phyloP scores from a whole-genome alignment of 2,113 vertebrate species.

The Myrmecophaga tridactyla region DNA sequence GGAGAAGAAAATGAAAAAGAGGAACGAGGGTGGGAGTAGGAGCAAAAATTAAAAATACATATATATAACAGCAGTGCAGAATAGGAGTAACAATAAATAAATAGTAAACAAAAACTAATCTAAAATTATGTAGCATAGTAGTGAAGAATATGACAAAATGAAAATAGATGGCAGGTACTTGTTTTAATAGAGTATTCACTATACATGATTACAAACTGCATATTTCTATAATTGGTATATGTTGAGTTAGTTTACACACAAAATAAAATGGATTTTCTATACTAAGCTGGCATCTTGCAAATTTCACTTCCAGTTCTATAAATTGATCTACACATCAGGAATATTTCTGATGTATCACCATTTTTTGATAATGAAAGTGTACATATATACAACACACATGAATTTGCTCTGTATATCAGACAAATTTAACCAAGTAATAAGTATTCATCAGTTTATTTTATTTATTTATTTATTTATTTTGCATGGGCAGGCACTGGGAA shows the following conservation, averaged over 20 bases:
- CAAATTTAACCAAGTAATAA: too few relatives aligned
- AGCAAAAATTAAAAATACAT: background rate
- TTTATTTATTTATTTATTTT: too few relatives aligned
- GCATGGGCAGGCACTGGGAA: too few relatives aligned
- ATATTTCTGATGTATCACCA: background rate
- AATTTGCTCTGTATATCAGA: background rate
- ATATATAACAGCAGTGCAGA: too few relatives aligned
- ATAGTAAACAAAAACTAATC: too few relatives aligned
- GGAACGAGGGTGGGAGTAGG: background rate
- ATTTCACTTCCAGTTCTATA: too few relatives aligned
- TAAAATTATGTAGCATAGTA: background rate
- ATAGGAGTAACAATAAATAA: background rate
- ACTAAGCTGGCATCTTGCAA: background rate
- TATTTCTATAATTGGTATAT: background rate
- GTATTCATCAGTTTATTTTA: background rate
- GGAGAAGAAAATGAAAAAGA: background rate
- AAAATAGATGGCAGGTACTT: background rate
- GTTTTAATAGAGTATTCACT: background rate
- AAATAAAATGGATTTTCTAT: background rate
- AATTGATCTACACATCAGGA: background rate
- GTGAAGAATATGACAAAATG: background rate
- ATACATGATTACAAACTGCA: background rate
- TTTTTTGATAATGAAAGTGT: background rate
- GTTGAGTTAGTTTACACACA: background rate
- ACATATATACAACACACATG: background rate